These are phyloP conservation scores for Ectemnius cavifrons DNA, from an alignment of 2,888 invertebrate species.

Conservation along the genomic window DNA sequence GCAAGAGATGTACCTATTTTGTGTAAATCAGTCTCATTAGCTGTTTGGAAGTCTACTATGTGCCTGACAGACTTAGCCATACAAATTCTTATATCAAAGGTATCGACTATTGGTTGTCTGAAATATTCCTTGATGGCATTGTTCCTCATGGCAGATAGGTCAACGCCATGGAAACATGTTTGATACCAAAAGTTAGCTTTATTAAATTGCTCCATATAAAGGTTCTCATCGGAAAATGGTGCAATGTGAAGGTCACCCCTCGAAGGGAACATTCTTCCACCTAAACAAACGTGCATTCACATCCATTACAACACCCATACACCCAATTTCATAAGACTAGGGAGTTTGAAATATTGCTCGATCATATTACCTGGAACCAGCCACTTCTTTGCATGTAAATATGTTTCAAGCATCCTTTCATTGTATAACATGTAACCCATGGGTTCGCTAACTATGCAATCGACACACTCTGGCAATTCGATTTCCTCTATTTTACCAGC, in stretches of 20 bases:
- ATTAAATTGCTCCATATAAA: conserved; percentile 98
- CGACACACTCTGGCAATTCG: conserved; percentile 95
- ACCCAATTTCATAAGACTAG: neutral
- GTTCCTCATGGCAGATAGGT: conserved; percentile 92
- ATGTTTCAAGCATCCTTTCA: conserved; percentile 99
- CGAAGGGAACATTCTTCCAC: conserved; percentile 98
- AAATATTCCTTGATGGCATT: conserved; percentile 98
- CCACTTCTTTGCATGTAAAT: conserved; percentile 99
- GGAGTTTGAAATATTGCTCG: neutral
- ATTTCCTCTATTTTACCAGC: conserved; percentile 99
- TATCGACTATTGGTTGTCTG: conserved; percentile 98
- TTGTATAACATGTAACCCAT: conserved; percentile 99
- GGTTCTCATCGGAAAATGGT: conserved; percentile 97
- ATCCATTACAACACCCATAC: neutral
- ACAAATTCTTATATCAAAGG: conserved; percentile 98
- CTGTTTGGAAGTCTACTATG: conserved; percentile 95
- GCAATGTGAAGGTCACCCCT: conserved; percentile 98
- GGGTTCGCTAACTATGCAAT: conserved; percentile 98
- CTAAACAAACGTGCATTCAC: conserved; percentile 67
- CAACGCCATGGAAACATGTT: conserved; percentile 98
- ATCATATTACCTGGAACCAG: conserved; percentile 84
- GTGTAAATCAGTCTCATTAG: conserved; percentile 95
- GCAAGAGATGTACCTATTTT: conserved; percentile 82
- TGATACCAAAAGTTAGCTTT: conserved; percentile 99
- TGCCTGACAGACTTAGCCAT: conserved; percentile 96